A percentile compares a stretch with the other conserved stretches of the same genome.
Evolutionary conservation across 2,888 invertebrate genomes (phyloP).

Genomic region (Colostygia pectinataria): DNA sequence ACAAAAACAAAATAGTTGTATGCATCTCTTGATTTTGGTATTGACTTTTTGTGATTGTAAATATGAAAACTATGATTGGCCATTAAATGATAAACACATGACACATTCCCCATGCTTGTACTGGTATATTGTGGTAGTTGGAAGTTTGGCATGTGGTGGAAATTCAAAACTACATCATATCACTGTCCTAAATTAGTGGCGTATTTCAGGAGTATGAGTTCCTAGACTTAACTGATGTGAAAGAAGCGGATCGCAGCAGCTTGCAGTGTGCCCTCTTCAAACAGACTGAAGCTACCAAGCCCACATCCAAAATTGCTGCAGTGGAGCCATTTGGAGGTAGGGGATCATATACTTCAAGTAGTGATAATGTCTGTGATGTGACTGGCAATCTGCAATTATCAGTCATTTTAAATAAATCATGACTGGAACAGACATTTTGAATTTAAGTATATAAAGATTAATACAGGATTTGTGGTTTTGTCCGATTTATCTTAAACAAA

Average conservation of each 20-base stretch:
- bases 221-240: conserved; percentile 88
- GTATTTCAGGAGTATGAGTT: conserved; percentile 86
- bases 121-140: conserved; percentile 5
- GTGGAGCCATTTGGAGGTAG: conserved; percentile 67
- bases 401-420: no score
- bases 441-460: no score
- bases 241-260: conserved; percentile 85
- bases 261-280: conserved; percentile 84
- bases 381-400: no score
- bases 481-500: no score
- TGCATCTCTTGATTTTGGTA: no score
- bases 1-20: no score
- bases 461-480: no score
- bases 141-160: conserved; percentile 18
- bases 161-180: background rate
- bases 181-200: conserved; percentile 40
- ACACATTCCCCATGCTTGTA: conserved; percentile 2
- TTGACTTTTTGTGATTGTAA: background rate
- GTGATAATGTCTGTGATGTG: no score
- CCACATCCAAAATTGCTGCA: conserved; percentile 31
- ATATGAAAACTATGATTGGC: background rate
- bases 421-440: no score
- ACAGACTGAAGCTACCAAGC: conserved; percentile 31
- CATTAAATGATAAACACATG: background rate
- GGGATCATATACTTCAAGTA: background rate